phyloP scores from a whole-genome alignment of 2,797 vertebrate species.

The Sebastes itinus region DNA sequence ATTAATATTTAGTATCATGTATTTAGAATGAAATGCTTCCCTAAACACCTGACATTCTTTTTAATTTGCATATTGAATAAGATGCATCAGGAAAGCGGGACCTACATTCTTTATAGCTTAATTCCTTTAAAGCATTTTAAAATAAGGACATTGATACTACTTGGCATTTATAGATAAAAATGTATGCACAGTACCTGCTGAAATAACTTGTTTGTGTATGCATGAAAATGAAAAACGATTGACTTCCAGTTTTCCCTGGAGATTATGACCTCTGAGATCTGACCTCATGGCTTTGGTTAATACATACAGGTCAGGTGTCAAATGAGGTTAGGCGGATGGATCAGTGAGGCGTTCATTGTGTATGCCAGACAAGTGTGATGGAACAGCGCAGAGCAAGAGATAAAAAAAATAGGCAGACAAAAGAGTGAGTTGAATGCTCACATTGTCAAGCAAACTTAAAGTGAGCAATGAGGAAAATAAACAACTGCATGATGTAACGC shows the following conservation, averaged over 20 bases:
- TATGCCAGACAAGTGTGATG: not conserved
- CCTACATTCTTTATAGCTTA: not conserved
- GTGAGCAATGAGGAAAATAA: not conserved
- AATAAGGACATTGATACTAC: not conserved
- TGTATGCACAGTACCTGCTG: not conserved
- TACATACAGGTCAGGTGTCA: constrained; percentile 16
- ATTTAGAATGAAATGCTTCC: not conserved
- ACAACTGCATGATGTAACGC: constrained; percentile 10
- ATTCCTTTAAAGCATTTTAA: not conserved
- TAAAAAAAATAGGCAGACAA: not conserved
- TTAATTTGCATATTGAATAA: not conserved
- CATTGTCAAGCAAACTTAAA: not conserved
- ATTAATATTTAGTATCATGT: not conserved
- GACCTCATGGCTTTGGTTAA: constrained; percentile 1
- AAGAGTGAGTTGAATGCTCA: not conserved
- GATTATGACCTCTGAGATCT: not conserved
- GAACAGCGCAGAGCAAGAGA: not conserved
- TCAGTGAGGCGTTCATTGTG: not conserved
- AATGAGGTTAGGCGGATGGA: not conserved
- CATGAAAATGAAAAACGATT: not conserved
- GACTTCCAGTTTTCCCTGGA: not conserved
- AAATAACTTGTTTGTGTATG: not conserved
- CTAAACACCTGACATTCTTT: not conserved
- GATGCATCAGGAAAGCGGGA: not conserved
- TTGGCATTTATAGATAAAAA: not conserved